Evolutionary conservation across 2,888 invertebrate species (phyloP).

Genomic region (Phengaris alcon): DNA sequence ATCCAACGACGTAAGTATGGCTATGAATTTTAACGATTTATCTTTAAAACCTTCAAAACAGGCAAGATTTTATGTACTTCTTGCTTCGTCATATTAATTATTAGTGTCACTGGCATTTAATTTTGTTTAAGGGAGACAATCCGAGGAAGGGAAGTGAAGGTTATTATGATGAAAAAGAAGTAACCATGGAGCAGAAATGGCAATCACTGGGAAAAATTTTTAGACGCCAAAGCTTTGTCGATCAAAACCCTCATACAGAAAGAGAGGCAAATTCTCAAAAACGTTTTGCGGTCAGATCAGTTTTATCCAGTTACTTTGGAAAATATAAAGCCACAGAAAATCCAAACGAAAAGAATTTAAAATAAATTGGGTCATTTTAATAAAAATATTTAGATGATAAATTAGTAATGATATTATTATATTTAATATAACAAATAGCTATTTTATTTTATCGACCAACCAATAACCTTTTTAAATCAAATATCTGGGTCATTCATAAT

Average conservation of each 20-base stretch:
- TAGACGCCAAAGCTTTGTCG: conserved; percentile 66
- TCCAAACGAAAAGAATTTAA: not conserved
- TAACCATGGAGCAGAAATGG: conserved; percentile 70
- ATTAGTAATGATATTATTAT: not conserved
- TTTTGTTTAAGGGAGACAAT: conserved; percentile 59
- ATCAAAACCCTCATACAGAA: conserved; percentile 57
- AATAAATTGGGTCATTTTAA: not conserved
- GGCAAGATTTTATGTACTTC: too few relatives aligned
- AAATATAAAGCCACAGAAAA: conserved; percentile 50
- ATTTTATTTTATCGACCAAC: too few relatives aligned
- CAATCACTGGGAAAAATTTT: conserved; percentile 73
- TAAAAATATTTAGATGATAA: not conserved
- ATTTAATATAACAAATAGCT: too few relatives aligned
- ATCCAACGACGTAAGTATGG: conserved; percentile 65
- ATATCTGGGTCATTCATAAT: too few relatives aligned
- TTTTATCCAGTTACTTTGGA: conserved; percentile 67
- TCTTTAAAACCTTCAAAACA: too few relatives aligned
- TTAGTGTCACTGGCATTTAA: not conserved
- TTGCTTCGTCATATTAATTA: too few relatives aligned
- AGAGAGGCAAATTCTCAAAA: conserved; percentile 62
- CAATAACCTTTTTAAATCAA: too few relatives aligned
- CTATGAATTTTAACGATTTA: too few relatives aligned
- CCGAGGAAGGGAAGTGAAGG: conserved; percentile 58
- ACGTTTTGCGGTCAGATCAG: conserved; percentile 65
- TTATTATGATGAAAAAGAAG: conserved; percentile 61